These are phyloP conservation scores for Cliona cf. orientalis DNA, from an alignment of 37 sponge, comb jelly and placozoan genomes.

Conservation along the genomic window DNA sequence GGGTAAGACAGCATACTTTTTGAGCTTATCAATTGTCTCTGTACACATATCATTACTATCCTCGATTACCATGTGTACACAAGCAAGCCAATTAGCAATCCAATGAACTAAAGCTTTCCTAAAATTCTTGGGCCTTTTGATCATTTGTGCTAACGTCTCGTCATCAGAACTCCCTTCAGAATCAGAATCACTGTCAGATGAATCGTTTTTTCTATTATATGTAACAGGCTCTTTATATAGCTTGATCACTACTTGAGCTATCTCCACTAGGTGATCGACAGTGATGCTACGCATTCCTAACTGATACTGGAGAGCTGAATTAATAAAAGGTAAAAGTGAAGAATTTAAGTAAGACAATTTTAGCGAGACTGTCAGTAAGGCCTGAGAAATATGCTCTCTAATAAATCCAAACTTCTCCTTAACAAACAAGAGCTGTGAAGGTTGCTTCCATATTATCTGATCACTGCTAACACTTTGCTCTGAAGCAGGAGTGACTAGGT, in stretches of 20 bases:
- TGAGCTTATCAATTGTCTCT: constrained; percentile 12
- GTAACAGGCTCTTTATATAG: constrained; percentile 2
- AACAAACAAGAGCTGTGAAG: constrained; percentile 48
- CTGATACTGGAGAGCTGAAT: constrained; percentile 22
- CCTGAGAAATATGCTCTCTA: constrained; percentile 34
- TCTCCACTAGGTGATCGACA: constrained; percentile 45
- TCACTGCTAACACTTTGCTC: background rate
- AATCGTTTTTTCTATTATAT: too few species aligned
- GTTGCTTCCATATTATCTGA: constrained; percentile 51
- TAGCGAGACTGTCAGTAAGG: constrained; percentile 21
- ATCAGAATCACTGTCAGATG: background rate
- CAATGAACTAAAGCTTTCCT: constrained; percentile 33
- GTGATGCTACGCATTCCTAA: constrained; percentile 30
- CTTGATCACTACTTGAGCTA: constrained; percentile 12
- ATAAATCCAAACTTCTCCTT: constrained; percentile 20
- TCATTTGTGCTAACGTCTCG: too few species aligned
- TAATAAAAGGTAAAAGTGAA: constrained; percentile 10
- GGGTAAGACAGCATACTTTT: constrained; percentile 37
- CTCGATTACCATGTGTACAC: constrained; percentile 50
- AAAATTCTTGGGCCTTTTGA: too few species aligned
- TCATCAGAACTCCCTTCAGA: background rate
- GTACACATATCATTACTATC: constrained; percentile 10
- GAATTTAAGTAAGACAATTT: constrained; percentile 42
- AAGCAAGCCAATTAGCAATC: constrained; percentile 69
- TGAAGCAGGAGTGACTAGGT: background rate